phyloP scores from a whole-genome alignment of 2,113 vertebrate genomes.

The Natator depressus region DNA sequence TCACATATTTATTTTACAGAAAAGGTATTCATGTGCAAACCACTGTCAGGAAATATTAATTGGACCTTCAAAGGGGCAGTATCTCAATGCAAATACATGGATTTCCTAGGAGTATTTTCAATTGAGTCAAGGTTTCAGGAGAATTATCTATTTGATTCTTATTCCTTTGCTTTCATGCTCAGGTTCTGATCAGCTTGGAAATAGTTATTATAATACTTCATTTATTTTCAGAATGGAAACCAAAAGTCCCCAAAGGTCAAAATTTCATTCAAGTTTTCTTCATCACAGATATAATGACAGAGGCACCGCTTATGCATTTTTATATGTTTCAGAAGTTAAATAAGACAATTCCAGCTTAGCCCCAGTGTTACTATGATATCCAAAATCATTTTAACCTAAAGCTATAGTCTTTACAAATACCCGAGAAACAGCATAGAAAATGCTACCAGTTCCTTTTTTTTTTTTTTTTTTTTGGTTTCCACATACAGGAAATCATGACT shows the following conservation, averaged over 20 bases:
- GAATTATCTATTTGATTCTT: conserved; percentile 10
- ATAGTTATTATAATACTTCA: background rate
- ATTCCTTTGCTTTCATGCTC: background rate
- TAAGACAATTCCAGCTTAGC: background rate
- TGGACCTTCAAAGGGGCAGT: background rate
- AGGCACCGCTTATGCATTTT: background rate
- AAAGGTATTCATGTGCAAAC: background rate
- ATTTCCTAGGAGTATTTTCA: background rate
- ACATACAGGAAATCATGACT: conserved; percentile 3
- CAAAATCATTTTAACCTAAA: background rate
- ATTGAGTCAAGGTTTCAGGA: background rate
- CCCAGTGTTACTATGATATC: background rate
- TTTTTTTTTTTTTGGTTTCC: background rate
- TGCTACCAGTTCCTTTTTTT: background rate
- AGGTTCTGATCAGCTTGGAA: background rate
- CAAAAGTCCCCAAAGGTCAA: background rate
- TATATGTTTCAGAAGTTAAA: conserved; percentile 12
- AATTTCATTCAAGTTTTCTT: conserved; percentile 37
- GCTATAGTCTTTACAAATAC: background rate
- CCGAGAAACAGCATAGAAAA: background rate
- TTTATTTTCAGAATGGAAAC: background rate
- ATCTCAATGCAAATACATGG: background rate
- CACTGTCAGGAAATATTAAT: background rate
- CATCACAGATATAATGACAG: background rate
- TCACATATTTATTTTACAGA: background rate